These are phyloP conservation scores for Acleris literana DNA, from an alignment of 2,888 invertebrate species.

Conservation along the genomic window DNA sequence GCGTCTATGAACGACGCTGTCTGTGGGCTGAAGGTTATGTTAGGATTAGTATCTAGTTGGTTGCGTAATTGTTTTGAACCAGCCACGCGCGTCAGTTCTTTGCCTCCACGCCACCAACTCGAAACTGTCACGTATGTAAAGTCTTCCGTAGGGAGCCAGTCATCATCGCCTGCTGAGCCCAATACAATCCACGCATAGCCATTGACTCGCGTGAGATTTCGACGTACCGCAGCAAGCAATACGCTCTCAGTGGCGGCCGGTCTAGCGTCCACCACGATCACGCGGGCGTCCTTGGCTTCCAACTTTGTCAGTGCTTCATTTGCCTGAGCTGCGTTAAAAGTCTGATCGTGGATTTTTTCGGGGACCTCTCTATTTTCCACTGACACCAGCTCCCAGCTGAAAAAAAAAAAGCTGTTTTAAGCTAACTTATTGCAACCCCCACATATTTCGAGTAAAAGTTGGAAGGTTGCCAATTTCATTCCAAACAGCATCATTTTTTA, in stretches of 20 bases:
- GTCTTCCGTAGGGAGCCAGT: conserved; percentile 5
- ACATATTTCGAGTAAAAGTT: too few relatives aligned
- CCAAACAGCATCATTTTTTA: too few relatives aligned
- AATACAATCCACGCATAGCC: conserved; percentile 56
- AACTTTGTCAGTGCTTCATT: conserved; percentile 26
- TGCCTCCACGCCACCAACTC: conserved; percentile 41
- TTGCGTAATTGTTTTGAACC: conserved; percentile 21
- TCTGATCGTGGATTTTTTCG: not conserved
- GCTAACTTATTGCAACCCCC: too few relatives aligned
- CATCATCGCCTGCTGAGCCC: conserved; percentile 49
- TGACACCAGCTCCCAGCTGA: too few relatives aligned
- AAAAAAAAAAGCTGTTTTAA: too few relatives aligned
- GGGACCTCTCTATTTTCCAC: too few relatives aligned
- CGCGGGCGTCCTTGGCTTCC: conserved; percentile 80
- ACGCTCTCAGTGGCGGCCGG: conserved; percentile 85
- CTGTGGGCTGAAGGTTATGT: conserved; percentile 18
- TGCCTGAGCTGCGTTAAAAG: not conserved
- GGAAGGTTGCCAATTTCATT: too few relatives aligned
- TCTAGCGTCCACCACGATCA: conserved; percentile 92
- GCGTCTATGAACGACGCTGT: conserved; percentile 45
- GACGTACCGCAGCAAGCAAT: conserved; percentile 83
- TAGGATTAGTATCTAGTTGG: not conserved
- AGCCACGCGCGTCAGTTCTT: conserved; percentile 6
- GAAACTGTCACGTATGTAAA: conserved; percentile 46
- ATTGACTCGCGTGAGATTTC: conserved; percentile 59